These are phyloP conservation scores for Aradus depressus DNA, from an alignment of 2,888 invertebrate genomes.

Conservation along the genomic window DNA sequence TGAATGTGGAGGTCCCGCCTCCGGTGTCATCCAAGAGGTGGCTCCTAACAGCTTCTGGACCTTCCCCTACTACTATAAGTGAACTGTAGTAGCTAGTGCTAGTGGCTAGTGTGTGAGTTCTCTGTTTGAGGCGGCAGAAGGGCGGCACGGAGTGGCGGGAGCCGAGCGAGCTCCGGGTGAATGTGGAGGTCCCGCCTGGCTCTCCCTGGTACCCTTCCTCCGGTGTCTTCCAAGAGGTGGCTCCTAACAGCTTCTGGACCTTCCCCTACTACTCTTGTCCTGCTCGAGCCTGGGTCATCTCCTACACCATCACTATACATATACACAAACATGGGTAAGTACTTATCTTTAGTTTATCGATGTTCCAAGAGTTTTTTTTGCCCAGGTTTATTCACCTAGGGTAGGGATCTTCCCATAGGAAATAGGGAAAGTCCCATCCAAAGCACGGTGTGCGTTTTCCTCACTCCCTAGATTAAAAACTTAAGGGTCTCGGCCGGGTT, in stretches of 20 bases:
- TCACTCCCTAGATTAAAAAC: no score
- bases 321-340: slow-evolving; percentile 41
- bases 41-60: no score
- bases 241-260: slow-evolving; percentile 73
- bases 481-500: no score
- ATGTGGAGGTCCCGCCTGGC: slow-evolving; percentile 22
- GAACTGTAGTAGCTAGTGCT: no score
- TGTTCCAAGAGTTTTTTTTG: background rate
- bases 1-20: slow-evolving; percentile 22
- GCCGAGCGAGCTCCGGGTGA: slow-evolving; percentile 20
- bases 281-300: slow-evolving; percentile 66
- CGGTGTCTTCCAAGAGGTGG: no score
- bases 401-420: no score
- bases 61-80: slow-evolving; percentile 76
- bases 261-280: slow-evolving; percentile 78
- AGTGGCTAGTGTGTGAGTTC: no score
- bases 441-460: no score
- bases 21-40: slow-evolving; percentile 17
- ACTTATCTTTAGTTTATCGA: no score
- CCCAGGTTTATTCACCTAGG: no score
- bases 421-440: no score
- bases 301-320: slow-evolving; percentile 64
- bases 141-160: slow-evolving; percentile 22
- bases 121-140: slow-evolving; percentile 18
- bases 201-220: slow-evolving; percentile 21